Evolutionary conservation across 2,888 invertebrate genomes (phyloP).

Genomic region (Drosophila ezoana): DNA sequence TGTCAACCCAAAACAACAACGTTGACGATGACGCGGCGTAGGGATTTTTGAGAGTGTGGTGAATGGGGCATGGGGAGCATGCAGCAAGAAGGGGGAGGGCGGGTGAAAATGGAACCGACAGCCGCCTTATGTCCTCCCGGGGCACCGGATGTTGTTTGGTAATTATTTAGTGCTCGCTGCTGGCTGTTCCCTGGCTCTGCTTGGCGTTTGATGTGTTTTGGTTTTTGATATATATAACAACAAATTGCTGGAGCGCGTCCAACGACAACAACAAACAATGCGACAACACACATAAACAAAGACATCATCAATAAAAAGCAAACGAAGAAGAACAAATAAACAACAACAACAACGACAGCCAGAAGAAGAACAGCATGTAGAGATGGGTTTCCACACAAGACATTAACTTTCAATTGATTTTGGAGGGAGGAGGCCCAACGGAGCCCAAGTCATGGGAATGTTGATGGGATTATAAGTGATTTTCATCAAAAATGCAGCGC

Average conservation of each 20-base stretch:
- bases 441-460: constrained; percentile 67
- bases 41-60: constrained; percentile 2
- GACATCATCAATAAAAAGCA: constrained; percentile 79
- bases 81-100: neutral
- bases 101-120: constrained; percentile 33
- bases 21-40: constrained; percentile 13
- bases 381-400: constrained; percentile 33
- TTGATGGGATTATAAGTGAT: constrained; percentile 79
- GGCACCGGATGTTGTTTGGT: constrained; percentile 79
- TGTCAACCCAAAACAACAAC: constrained; percentile 72
- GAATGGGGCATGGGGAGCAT: neutral
- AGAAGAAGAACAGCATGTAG: constrained; percentile 5
- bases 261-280: constrained; percentile 71
- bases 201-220: constrained; percentile 76
- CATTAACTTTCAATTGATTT: constrained; percentile 66
- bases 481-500: constrained; percentile 80
- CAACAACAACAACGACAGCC: constrained; percentile 30
- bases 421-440: constrained; percentile 43
- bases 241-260: constrained; percentile 79
- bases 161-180: constrained; percentile 75
- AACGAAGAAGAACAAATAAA: constrained; percentile 62
- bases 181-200: constrained; percentile 32
- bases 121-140: constrained; percentile 66
- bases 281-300: constrained; percentile 78
- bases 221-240: constrained; percentile 70